Conservation (phyloP, 2,113 vertebrate genomes). For the Tetrax tetrax region DNA sequence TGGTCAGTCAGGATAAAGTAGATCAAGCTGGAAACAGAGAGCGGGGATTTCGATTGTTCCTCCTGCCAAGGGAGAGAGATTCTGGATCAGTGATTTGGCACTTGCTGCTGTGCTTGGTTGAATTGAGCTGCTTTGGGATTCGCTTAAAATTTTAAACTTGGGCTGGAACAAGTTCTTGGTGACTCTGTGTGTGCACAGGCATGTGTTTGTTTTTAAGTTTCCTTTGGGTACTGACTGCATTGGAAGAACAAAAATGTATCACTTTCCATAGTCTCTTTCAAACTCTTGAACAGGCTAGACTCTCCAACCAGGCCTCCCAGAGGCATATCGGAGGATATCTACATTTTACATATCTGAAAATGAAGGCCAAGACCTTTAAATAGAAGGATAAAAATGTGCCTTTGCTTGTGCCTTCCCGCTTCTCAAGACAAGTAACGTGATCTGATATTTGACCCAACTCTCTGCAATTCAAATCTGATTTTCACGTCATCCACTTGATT, state of each 20-base stretch:
- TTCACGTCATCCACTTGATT: background rate
- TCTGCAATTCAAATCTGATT: background rate
- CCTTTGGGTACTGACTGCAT: background rate
- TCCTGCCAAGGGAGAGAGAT: background rate
- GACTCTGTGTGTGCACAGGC: background rate
- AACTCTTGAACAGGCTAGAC: background rate
- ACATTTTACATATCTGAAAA: background rate
- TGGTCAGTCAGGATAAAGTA: background rate
- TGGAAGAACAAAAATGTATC: background rate
- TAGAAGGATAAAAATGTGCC: background rate
- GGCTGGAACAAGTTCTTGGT: background rate
- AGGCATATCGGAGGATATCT: background rate
- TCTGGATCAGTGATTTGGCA: background rate
- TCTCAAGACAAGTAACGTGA: background rate
- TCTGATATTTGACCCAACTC: background rate
- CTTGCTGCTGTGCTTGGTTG: background rate
- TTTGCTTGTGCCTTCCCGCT: background rate
- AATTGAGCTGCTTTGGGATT: background rate
- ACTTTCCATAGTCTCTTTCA: background rate
- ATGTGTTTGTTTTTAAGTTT: background rate
- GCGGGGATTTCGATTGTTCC: background rate
- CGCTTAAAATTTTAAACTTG: background rate
- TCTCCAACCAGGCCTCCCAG: background rate
- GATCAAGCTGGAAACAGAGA: background rate
- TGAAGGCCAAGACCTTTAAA: background rate